These are phyloP conservation scores for Spongia lamella DNA, from an alignment of 37 sponge, comb jelly and placozoan genomes.

Conservation along the genomic window DNA sequence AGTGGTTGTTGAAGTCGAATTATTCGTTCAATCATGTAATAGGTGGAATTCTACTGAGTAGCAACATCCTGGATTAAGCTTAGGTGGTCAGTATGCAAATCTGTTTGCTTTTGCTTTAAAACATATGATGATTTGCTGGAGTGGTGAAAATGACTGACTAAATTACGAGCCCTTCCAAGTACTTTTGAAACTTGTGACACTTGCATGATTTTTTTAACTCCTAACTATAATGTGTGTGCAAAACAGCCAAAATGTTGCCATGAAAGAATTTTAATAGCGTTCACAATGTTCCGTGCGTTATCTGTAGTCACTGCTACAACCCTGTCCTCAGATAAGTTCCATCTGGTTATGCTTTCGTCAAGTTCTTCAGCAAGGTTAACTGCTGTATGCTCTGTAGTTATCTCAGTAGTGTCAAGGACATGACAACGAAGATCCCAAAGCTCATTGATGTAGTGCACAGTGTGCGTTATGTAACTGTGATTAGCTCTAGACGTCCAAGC, in stretches of 20 bases:
- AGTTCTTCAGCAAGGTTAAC: conserved; percentile 24
- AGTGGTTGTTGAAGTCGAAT: conserved; percentile 29
- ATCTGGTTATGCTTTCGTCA: not conserved
- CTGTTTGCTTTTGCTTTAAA: conserved; percentile 22
- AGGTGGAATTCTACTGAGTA: conserved; percentile 32
- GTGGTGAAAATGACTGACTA: conserved; percentile 27
- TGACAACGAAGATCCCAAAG: not conserved
- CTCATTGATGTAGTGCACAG: conserved; percentile 19
- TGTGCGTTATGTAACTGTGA: conserved; percentile 33
- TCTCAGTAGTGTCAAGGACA: conserved; percentile 30
- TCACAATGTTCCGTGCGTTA: too few species aligned
- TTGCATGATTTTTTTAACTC: not conserved
- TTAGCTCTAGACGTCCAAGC: conserved; percentile 34
- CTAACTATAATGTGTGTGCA: too few species aligned
- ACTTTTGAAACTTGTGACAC: conserved; percentile 14
- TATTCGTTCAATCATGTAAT: conserved; percentile 33
- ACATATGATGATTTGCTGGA: conserved; percentile 13
- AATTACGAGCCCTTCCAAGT: conserved; percentile 12
- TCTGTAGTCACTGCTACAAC: not conserved
- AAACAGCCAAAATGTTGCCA: too few species aligned
- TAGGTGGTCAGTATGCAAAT: not conserved
- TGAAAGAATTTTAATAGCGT: too few species aligned
- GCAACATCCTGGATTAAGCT: conserved; percentile 33
- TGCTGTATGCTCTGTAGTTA: conserved; percentile 37
- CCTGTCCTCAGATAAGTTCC: not conserved